Evolutionary conservation across 1,140 invertebrate species (phyloP).

Genomic region (Aphelenchoides fujianensis): DNA sequence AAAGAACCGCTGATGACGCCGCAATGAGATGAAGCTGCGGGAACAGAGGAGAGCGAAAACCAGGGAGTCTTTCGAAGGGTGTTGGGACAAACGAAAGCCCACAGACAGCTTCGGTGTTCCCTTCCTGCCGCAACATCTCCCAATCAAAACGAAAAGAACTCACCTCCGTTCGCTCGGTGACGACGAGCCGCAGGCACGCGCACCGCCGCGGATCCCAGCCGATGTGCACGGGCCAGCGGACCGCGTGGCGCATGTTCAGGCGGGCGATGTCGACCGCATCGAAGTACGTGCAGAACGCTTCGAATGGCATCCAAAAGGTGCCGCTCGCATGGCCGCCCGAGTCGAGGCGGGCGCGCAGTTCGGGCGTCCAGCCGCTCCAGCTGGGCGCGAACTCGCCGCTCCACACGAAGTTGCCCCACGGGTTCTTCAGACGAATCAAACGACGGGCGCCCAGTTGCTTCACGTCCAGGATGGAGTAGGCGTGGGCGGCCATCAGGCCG

Average conservation of each 20-base stretch:
- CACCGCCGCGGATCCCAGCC: slow-evolving; percentile 51
- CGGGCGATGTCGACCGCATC: slow-evolving; percentile 98
- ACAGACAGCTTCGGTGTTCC: too few species aligned
- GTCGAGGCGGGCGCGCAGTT: slow-evolving; percentile 74
- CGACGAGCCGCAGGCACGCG: slow-evolving; percentile 73
- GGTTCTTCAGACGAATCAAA: slow-evolving; percentile 83
- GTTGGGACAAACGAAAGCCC: too few species aligned
- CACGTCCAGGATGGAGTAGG: slow-evolving; percentile 96
- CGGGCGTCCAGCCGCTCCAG: slow-evolving; percentile 78
- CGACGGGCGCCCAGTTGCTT: slow-evolving; percentile 65
- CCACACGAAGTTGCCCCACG: slow-evolving; percentile 97
- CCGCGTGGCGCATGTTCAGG: slow-evolving; percentile 79
- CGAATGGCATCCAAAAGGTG: slow-evolving; percentile 96
- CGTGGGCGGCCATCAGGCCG: slow-evolving; percentile 84
- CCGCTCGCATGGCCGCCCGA: slow-evolving; percentile 78
- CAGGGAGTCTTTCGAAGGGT: too few species aligned
- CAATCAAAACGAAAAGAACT: too few species aligned
- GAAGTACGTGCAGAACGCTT: slow-evolving; percentile 81
- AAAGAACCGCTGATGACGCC: too few species aligned
- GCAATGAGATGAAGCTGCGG: too few species aligned
- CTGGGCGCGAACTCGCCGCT: slow-evolving; percentile 89
- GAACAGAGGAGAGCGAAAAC: too few species aligned
- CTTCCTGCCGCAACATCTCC: too few species aligned
- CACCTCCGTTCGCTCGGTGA: slow-evolving; percentile 89
- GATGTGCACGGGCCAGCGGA: slow-evolving; percentile 75